Evolutionary conservation across 2,888 invertebrate species (phyloP).

Genomic region (Coelinius sp.): DNA sequence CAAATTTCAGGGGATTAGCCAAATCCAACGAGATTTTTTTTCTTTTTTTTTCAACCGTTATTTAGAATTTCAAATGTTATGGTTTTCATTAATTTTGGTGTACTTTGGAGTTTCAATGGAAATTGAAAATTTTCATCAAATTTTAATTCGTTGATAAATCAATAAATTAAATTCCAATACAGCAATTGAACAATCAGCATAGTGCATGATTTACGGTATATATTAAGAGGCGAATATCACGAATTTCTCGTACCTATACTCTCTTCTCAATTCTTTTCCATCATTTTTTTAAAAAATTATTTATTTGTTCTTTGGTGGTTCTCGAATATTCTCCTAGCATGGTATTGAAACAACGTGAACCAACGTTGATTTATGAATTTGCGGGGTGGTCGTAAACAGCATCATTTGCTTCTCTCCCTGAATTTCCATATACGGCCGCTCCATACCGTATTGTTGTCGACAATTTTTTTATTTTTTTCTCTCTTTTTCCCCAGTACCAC

Average conservation of each 20-base stretch:
- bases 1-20: conserved; percentile 14
- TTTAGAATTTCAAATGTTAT: neutral
- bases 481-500: neutral
- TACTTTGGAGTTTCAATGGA: too few relatives aligned
- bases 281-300: conserved; percentile 41
- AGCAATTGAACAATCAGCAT: neutral
- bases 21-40: neutral
- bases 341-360: conserved; percentile 48
- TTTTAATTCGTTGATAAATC: neutral
- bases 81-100: too few relatives aligned
- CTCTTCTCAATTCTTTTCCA: conserved; percentile 39
- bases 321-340: conserved; percentile 15
- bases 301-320: conserved; percentile 23
- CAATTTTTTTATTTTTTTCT: conserved; percentile 15
- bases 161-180: too few relatives aligned
- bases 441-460: conserved; percentile 33
- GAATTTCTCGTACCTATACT: conserved; percentile 32
- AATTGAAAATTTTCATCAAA: neutral
- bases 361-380: conserved; percentile 51
- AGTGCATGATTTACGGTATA: conserved; percentile 37
- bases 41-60: neutral
- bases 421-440: conserved; percentile 48
- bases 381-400: conserved; percentile 47
- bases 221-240: conserved; percentile 47
- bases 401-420: conserved; percentile 48